phyloP scores from a whole-genome alignment of 1,140 invertebrate species.

The Asobara japonica region DNA sequence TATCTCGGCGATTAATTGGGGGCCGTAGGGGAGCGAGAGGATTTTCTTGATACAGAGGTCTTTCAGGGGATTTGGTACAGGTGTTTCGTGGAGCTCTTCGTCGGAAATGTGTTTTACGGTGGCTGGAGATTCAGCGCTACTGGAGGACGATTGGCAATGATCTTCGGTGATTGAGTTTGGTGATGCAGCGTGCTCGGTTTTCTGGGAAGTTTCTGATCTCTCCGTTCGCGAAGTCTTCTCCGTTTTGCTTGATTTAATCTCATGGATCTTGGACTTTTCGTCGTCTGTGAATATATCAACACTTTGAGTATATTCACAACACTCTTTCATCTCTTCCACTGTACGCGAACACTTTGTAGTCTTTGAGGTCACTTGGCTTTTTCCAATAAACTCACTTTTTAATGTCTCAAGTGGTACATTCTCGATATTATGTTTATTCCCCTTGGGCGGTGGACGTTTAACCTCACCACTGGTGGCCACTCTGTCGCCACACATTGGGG shows the following conservation, averaged over 20 bases:
- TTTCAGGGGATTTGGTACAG: conserved; percentile 54
- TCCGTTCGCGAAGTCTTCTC: background rate
- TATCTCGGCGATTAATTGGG: conserved; percentile 73
- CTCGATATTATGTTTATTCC: background rate
- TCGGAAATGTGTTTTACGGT: conserved; percentile 67
- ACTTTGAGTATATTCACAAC: background rate
- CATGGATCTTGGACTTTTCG: background rate
- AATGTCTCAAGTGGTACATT: conserved; percentile 27
- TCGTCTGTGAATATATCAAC: background rate
- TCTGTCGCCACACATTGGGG: background rate
- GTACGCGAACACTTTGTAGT: background rate
- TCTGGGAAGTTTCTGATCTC: background rate
- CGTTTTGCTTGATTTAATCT: background rate
- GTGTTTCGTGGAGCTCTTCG: conserved; percentile 22
- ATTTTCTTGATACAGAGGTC: conserved; percentile 73
- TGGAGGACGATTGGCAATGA: conserved; percentile 59
- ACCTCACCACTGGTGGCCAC: background rate
- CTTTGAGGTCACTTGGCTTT: conserved; percentile 9
- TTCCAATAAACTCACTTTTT: conserved; percentile 17
- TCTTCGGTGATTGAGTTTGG: conserved; percentile 19
- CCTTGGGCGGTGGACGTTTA: conserved; percentile 20
- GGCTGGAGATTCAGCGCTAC: conserved; percentile 65
- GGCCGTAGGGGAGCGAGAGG: conserved; percentile 72
- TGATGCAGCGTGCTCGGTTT: background rate
- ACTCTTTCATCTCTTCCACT: conserved; percentile 8